phyloP scores from a whole-genome alignment of 1,140 invertebrate genomes.

The Lasioglossum albipes region DNA sequence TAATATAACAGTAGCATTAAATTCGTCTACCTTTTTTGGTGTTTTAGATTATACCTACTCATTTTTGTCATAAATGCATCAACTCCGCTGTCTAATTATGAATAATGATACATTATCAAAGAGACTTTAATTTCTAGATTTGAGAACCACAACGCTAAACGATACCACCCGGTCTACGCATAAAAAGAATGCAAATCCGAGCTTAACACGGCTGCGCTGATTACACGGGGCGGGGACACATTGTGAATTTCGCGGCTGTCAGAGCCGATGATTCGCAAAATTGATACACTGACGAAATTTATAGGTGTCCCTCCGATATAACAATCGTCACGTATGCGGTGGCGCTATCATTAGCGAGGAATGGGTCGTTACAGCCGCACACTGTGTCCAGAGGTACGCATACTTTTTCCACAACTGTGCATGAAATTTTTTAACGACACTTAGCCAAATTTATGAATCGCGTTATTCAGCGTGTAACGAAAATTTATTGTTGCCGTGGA shows the following conservation, averaged over 20 bases:
- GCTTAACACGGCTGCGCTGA: not conserved
- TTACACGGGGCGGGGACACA: conserved; percentile 12
- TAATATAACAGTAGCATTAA: too few relatives aligned
- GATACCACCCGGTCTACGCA: not conserved
- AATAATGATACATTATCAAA: too few relatives aligned
- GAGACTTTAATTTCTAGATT: too few relatives aligned
- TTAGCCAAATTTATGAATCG: too few relatives aligned
- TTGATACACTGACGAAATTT: conserved; percentile 30
- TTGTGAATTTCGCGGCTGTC: conserved; percentile 15
- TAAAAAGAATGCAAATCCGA: not conserved
- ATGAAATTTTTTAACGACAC: not conserved
- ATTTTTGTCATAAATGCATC: too few relatives aligned
- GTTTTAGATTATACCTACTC: too few relatives aligned
- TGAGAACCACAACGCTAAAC: too few relatives aligned
- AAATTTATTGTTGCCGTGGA: not conserved
- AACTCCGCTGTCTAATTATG: too few relatives aligned
- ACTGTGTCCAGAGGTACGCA: conserved; percentile 74
- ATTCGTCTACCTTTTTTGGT: too few relatives aligned
- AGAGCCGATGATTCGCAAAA: conserved; percentile 15
- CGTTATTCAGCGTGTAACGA: not conserved
- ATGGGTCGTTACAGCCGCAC: conserved; percentile 80
- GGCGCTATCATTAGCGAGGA: conserved; percentile 73
- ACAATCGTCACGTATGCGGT: conserved; percentile 72
- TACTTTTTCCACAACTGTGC: not conserved
- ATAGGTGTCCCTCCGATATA: conserved; percentile 60